Percentiles rank a stretch among this genome's conserved stretches.
Evolutionary conservation across 2,797 vertebrate species (phyloP).

Genomic region (Lerista edwardsae): DNA sequence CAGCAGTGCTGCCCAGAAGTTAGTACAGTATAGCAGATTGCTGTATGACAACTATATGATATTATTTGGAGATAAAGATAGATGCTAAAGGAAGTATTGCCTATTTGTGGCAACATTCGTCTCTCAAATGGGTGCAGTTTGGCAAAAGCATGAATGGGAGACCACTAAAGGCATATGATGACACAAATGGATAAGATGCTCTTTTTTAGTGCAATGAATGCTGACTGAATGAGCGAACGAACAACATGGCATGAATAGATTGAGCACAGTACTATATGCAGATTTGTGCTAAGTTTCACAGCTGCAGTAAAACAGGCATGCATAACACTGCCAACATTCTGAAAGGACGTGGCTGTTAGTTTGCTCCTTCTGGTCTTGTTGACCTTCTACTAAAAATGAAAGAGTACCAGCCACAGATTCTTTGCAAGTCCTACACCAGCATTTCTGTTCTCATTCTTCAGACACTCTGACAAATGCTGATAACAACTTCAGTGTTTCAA

Average conservation of each 20-base stretch:
- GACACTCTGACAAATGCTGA: not conserved
- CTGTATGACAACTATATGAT: not conserved
- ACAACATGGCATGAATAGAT: conserved; percentile 1
- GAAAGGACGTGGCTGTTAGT: not conserved
- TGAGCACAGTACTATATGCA: not conserved
- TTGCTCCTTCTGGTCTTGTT: not conserved
- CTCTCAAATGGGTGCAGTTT: not conserved
- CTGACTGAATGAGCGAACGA: not conserved
- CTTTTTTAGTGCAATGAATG: not conserved
- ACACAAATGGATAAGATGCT: not conserved
- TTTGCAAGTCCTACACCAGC: not conserved
- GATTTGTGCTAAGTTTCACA: conserved; percentile 5
- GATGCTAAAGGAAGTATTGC: not conserved
- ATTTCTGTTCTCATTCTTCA: not conserved
- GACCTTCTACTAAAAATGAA: conserved; percentile 10
- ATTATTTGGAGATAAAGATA: no score
- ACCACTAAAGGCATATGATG: not conserved
- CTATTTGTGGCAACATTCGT: not conserved
- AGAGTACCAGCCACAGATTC: conserved; percentile 14
- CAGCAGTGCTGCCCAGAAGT: not conserved
- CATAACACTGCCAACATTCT: not conserved
- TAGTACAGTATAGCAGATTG: not conserved
- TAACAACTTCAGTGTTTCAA: not conserved
- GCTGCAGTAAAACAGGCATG: not conserved
- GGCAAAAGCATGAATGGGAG: not conserved